phyloP scores from a whole-genome alignment of 2,888 invertebrate species.

The Coleophora deauratella region DNA sequence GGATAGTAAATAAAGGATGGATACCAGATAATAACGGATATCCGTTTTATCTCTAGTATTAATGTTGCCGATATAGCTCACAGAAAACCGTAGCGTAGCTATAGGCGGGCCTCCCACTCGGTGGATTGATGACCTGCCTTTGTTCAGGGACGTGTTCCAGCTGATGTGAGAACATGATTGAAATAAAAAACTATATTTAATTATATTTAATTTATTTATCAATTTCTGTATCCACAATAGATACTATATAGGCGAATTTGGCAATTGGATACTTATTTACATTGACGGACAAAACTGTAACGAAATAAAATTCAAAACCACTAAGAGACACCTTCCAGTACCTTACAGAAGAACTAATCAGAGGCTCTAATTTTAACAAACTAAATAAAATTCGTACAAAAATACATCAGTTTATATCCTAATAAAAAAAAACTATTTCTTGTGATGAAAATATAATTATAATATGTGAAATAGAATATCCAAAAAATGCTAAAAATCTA shows the following conservation, averaged over 20 bases:
- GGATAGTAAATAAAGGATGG: too few relatives aligned
- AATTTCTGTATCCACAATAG: conserved; percentile 73
- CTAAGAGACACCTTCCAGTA: too few relatives aligned
- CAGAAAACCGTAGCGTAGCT: too few relatives aligned
- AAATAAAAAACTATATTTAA: conserved; percentile 20
- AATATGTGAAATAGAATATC: conserved; percentile 16
- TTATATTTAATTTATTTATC: conserved; percentile 64
- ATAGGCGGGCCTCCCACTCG: too few relatives aligned
- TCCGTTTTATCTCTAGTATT: too few relatives aligned
- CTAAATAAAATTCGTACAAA: conserved; percentile 34
- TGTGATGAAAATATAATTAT: conserved; percentile 27
- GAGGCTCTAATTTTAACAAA: conserved; percentile 9
- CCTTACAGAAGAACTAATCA: conserved; percentile 7
- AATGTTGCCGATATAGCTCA: too few relatives aligned
- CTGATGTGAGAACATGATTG: neutral
- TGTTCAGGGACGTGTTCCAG: too few relatives aligned
- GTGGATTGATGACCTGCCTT: too few relatives aligned
- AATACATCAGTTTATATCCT: conserved; percentile 36
- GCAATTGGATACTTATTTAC: conserved; percentile 55
- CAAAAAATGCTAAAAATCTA: conserved; percentile 20
- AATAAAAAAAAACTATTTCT: conserved; percentile 34
- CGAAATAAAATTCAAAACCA: conserved; percentile 12
- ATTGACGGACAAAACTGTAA: conserved; percentile 28
- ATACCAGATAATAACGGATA: too few relatives aligned
- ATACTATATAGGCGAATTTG: conserved; percentile 52